Base-by-base conservation (phyloP, 2,888 invertebrate species). In the Orthosia cruda region DNA sequence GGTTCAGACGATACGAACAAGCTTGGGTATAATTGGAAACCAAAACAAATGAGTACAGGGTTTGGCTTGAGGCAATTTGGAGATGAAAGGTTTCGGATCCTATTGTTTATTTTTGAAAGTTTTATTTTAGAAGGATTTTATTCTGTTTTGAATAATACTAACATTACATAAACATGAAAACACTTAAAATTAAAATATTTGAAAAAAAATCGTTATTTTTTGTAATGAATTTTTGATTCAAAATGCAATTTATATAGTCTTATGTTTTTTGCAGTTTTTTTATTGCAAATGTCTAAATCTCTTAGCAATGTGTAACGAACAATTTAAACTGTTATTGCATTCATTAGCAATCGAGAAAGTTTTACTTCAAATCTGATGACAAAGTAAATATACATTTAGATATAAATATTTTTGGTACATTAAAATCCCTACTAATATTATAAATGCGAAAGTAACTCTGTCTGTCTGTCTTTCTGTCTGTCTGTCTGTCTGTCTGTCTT, bases 331-430 rank as follows among this genome's bases (percentile, higher is more conserved):
- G 16, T 47, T 50, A 52, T 59, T 18, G 4, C 52, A n/a, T 77
- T 52, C 74, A 76, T 58, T 71, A 63, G 62, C 18, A 23, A 58
- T 47, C 20, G 45, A 40, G 23, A 52, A 58, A 58, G 23, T 54
- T 70, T 54, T 50, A 9, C n/a, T 57, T 57, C 16, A 80, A 71
- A 79, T 57, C 7, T 47, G 45, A 23, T 18, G 23, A 57, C 47
- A 58, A 63, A 52, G 80, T 79, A 77, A 80, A 77, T 40, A 59
- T 40, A 18, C 11, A 70, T 52, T 77, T 45, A 40, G 4, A 70
- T 40, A n/a, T 15, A 40, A 77, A 78, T 55, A 62, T 45, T 62
- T 23, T 49, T 61, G 5, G 23, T 18, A 15, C 23, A 32, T 72
- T 59, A 18, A 47, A 74, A 20, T n/a, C n/a, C n/a, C n/a, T n/a